A percentile compares a stretch with the other conserved stretches of the same genome.
Conservation (phyloP, 2,113 vertebrate species). For the Albula goreensis region DNA sequence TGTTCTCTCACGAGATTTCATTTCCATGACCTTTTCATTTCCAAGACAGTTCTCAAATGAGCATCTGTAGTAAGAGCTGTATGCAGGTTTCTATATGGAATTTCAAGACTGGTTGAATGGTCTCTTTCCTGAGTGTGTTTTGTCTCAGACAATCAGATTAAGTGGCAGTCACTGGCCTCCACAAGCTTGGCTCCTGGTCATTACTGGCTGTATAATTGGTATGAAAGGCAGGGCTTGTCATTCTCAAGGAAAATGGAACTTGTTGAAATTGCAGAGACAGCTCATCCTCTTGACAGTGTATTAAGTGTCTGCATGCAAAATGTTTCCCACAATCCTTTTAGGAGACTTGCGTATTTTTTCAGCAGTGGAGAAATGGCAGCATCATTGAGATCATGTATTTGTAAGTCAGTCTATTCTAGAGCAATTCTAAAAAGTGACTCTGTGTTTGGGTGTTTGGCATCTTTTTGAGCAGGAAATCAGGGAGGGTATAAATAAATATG, state of each 20-base stretch:
- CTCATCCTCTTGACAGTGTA: constrained; percentile 10
- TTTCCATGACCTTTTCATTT: constrained; percentile 59
- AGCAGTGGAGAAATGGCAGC: neutral
- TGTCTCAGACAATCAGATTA: constrained; percentile 69
- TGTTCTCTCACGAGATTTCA: constrained; percentile 52
- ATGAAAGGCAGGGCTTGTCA: constrained; percentile 63
- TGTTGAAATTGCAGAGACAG: constrained; percentile 44
- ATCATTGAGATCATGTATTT: neutral
- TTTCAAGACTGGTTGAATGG: constrained; percentile 32
- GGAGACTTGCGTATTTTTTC: neutral
- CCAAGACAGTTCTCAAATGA: constrained; percentile 44
- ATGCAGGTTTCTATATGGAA: constrained; percentile 42
- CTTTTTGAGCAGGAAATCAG: neutral
- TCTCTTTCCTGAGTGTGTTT: constrained; percentile 55
- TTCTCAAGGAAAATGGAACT: constrained; percentile 35
- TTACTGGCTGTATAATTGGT: constrained; percentile 50
- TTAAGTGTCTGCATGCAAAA: neutral
- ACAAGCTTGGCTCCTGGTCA: constrained; percentile 53
- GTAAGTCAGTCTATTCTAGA: neutral
- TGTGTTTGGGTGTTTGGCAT: neutral
- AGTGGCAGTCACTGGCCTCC: constrained; percentile 45
- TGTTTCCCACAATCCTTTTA: neutral
- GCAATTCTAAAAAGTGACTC: neutral
- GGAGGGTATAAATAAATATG: neutral
- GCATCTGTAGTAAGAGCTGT: constrained; percentile 44